A percentile compares a stretch with the other conserved stretches of the same genome.
phyloP scores from a whole-genome alignment of 2,797 vertebrate species.

The Poeciliopsis turneri region DNA sequence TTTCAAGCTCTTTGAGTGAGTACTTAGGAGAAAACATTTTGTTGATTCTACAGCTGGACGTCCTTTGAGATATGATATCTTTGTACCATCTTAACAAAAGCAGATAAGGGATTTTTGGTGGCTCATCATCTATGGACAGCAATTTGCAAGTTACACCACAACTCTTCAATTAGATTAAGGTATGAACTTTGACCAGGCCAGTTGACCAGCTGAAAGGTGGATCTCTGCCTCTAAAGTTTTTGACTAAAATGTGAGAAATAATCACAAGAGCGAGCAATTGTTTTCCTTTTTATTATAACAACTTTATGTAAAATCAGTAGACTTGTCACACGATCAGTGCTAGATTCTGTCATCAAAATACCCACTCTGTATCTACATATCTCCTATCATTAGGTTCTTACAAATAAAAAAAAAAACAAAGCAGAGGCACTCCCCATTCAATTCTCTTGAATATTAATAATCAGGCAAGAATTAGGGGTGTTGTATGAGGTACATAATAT shows the following conservation, averaged over 20 bases:
- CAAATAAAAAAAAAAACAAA: constrained; percentile 18
- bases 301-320: constrained; percentile 65
- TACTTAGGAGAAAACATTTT: background rate
- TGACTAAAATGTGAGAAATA: background rate
- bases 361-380: constrained; percentile 32
- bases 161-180: background rate
- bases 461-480: constrained; percentile 19
- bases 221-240: background rate
- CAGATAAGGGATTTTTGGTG: background rate
- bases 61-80: background rate
- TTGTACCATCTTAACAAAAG: background rate
- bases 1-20: background rate
- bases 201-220: background rate
- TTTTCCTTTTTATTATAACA: constrained; percentile 69
- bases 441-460: constrained; percentile 15
- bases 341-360: constrained; percentile 37
- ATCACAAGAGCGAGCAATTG: constrained; percentile 13
- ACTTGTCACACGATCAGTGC: constrained; percentile 37
- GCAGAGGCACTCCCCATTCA: constrained; percentile 52
- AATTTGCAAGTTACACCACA: background rate
- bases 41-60: background rate
- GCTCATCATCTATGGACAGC: background rate
- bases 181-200: background rate
- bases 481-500: constrained; percentile 24
- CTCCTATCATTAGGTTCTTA: constrained; percentile 34